Evolutionary conservation across 2,797 vertebrate species (phyloP).

Genomic region (Iguana delicatissima): DNA sequence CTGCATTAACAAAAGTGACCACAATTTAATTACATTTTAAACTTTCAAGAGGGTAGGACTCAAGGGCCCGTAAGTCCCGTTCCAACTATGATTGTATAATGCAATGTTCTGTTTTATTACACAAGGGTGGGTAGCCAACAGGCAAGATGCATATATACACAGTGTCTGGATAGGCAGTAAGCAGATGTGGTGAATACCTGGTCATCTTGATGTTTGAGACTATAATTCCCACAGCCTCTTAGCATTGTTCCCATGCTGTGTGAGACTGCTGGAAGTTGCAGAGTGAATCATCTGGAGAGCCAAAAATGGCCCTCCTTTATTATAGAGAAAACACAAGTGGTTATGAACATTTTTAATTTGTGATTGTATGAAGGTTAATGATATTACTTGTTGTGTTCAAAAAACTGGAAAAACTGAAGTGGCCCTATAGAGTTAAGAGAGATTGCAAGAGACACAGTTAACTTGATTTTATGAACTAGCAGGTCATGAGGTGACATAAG

Average conservation of each 20-base stretch:
- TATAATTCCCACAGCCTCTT: neutral
- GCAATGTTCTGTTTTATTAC: too few relatives aligned
- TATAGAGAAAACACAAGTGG: too few relatives aligned
- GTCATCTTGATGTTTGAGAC: neutral
- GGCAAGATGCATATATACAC: too few relatives aligned
- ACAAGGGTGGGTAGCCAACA: too few relatives aligned
- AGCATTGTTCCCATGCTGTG: neutral
- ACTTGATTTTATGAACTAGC: neutral
- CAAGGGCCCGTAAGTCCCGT: too few relatives aligned
- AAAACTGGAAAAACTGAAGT: too few relatives aligned
- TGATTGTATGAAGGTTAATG: neutral
- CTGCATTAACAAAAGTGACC: neutral
- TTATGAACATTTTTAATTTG: neutral
- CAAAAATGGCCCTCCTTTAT: neutral
- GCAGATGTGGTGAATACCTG: too few relatives aligned
- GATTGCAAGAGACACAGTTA: neutral
- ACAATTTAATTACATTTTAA: too few relatives aligned
- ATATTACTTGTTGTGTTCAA: neutral
- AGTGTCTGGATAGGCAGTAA: too few relatives aligned
- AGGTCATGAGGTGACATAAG: constrained; percentile 25
- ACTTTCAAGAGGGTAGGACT: too few relatives aligned
- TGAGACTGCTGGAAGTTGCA: neutral
- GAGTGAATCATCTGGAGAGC: neutral
- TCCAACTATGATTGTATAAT: too few relatives aligned
- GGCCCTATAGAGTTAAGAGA: neutral